A percentile compares a stretch with the other conserved stretches of the same genome.
phyloP scores from a whole-genome alignment of 2,113 vertebrate genomes.

The Penelope pileata region DNA sequence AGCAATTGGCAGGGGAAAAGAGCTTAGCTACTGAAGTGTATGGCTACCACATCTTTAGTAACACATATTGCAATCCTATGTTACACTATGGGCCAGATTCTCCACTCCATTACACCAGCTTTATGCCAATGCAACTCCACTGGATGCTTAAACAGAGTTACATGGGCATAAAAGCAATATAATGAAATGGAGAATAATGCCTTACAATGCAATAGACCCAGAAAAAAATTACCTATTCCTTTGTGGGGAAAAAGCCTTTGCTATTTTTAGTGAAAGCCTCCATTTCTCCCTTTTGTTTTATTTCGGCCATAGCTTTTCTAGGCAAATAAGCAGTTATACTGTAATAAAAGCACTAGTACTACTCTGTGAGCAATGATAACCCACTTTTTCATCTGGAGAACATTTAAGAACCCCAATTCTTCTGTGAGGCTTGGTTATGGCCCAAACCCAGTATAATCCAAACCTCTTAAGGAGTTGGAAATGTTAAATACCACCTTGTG shows the following conservation, averaged over 20 bases:
- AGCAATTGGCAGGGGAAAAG: neutral
- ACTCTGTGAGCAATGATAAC: neutral
- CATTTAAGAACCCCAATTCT: neutral
- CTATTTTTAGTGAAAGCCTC: constrained; percentile 17
- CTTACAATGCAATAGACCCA: constrained; percentile 15
- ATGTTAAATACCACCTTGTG: neutral
- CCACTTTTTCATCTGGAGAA: neutral
- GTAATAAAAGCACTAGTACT: neutral
- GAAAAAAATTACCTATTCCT: constrained; percentile 42
- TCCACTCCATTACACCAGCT: constrained; percentile 11
- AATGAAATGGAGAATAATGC: constrained; percentile 53
- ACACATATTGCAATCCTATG: neutral
- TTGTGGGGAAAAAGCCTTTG: neutral
- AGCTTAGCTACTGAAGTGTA: neutral
- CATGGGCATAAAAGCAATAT: constrained; percentile 42
- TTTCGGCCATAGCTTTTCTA: constrained; percentile 24
- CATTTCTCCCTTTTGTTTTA: constrained; percentile 7
- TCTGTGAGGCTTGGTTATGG: neutral
- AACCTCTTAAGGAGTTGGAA: rapidly evolving
- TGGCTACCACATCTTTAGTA: neutral
- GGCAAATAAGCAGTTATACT: neutral
- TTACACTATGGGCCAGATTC: neutral
- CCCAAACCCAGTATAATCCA: neutral
- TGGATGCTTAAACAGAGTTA: constrained; percentile 53
- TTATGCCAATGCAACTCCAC: constrained; percentile 11